Base-by-base conservation (phyloP, 2,888 invertebrate species). In the Campoletis raptor region DNA sequence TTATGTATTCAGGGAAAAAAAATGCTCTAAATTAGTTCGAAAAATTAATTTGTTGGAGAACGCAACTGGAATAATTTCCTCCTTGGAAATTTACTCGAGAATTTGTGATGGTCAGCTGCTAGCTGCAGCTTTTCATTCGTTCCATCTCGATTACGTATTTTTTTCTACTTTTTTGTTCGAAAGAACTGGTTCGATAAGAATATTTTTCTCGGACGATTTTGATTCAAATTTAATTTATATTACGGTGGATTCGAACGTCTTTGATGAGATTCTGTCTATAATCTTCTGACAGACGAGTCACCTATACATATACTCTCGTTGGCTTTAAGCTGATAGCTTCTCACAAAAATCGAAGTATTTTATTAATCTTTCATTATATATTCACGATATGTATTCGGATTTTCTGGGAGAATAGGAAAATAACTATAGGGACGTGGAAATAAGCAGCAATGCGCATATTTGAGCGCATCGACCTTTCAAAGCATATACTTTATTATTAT, bases 341-440 rank as follows among this genome's bases (percentile, higher is more conserved):
- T 12, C 48, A 21, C 57, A 18, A 61, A 54, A 74, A 40, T 79
- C 24, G 15, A 36, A 69, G 57, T 30, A 70, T 79, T 70, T 79
- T 24, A 69, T 69, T 79, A 79, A 79, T 69, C 69, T 69, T 42
- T 69, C 42, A 79, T 78, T 52, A 24, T 15, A 24, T 45, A 30
- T 40, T 9, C 10, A 37, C 78, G 48, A 37, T 36, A 78, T 9
- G 30, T 3, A 21, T 77, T 67, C 42, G 40, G 57, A 10, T n/a
- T 79, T 42, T 30, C 18, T 57, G 30, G 18, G 57, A 40, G 36
- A 45, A 42, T 45, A 30, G 42, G n/a, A 30, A 42, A 69, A 54
- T 66, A 10, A 66, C n/a, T 30, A 66, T 77, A 21, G 9, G 40
- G 0, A 42, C 15, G 70, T 18, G 57, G 45, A 57, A 54, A n/a